A percentile compares a stretch with the other conserved stretches of the same genome.
Conservation (phyloP, 2,888 invertebrate genomes). For the Scelioninae gen. 1 region DNA sequence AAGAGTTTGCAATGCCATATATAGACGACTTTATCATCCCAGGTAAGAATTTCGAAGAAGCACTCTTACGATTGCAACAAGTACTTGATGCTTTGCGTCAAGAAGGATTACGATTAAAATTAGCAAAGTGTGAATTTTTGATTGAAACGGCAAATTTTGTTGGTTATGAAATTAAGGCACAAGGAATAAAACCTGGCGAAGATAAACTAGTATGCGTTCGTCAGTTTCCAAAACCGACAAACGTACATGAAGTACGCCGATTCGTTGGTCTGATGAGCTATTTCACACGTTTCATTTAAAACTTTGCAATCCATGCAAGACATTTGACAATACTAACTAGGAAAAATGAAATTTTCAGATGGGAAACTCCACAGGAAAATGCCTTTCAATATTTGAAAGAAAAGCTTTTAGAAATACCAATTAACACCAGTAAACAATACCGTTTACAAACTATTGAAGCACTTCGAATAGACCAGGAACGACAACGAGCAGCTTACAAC, state of each 20-base stretch:
- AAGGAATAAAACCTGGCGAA: constrained; percentile 61
- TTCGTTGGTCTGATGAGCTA: constrained; percentile 21
- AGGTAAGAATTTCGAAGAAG: not conserved
- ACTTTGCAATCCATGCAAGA: constrained; percentile 11
- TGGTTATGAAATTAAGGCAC: constrained; percentile 57
- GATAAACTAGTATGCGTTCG: constrained; percentile 61
- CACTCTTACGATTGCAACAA: constrained; percentile 23
- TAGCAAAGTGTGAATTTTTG: constrained; percentile 65
- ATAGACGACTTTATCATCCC: constrained; percentile 31
- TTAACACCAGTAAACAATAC: too few relatives aligned
- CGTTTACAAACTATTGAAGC: constrained; percentile 1
- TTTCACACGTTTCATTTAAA: constrained; percentile 13
- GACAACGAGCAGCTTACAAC: constrained; percentile 3
- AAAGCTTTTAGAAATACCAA: constrained; percentile 28
- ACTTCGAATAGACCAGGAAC: constrained; percentile 9
- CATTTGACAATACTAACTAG: constrained; percentile 12
- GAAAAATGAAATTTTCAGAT: constrained; percentile 21
- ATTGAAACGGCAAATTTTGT: constrained; percentile 42
- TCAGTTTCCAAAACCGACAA: constrained; percentile 49
- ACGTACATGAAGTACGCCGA: constrained; percentile 63
- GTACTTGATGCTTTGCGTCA: constrained; percentile 30
- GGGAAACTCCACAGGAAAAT: not conserved
- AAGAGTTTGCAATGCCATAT: constrained; percentile 3
- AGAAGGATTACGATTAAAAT: constrained; percentile 35
- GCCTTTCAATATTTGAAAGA: constrained; percentile 23